Evolutionary conservation across 2,797 vertebrate genomes (phyloP).

Genomic region (Erethizon dorsatum): DNA sequence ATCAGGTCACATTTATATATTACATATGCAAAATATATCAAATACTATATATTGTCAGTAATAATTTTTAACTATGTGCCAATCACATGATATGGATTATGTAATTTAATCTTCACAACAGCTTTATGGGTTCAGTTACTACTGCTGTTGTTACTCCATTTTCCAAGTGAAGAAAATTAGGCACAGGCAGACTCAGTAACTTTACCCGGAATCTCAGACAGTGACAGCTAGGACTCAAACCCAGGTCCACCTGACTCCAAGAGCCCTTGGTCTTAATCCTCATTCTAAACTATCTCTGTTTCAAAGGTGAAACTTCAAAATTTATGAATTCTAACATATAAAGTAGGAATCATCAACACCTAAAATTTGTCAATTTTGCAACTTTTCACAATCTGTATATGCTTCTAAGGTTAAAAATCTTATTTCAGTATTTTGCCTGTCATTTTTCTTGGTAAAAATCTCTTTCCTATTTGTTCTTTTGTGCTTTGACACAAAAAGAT

Average conservation of each 20-base stretch:
- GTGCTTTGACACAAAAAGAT: neutral
- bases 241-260: neutral
- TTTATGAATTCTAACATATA: neutral
- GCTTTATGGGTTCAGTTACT: neutral
- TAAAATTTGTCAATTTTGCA: neutral
- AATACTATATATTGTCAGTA: neutral
- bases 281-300: neutral
- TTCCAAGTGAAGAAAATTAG: slow-evolving; percentile 2
- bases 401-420: neutral
- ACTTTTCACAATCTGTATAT: neutral
- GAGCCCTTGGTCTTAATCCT: neutral
- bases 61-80: neutral
- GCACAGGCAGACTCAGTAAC: neutral
- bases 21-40: neutral
- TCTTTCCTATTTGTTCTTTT: neutral
- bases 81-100: neutral
- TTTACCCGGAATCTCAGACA: neutral
- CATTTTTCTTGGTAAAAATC: neutral
- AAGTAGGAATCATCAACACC: neutral
- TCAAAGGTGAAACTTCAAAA: neutral
- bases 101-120: neutral
- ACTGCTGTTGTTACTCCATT: neutral
- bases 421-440: neutral
- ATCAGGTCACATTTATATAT: neutral
- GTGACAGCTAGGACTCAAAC: neutral